Evolutionary conservation across 2,113 vertebrate genomes (phyloP), one percentile per base, ranked within the genome.

Genomic region (Zosterops japonicus): DNA sequence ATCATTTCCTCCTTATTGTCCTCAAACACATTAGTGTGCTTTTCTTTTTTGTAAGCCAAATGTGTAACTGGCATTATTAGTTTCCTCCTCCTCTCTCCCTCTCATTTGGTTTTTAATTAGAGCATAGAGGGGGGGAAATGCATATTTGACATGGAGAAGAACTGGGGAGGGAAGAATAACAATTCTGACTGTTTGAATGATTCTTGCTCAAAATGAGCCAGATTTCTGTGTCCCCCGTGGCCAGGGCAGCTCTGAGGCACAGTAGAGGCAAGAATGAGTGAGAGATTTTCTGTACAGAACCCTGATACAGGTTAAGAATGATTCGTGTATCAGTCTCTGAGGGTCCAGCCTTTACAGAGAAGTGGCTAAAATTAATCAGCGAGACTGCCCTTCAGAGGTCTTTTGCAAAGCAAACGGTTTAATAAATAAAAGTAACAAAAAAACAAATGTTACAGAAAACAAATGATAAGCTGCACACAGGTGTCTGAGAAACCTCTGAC

Each of bases 1-100:
- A 96, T 96, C 84, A 97, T 94, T 95, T 96, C 93, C 95, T 89
- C 80, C 75, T 93, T 91, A 96, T 70, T 93, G 96, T 96, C 93
- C 90, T 91, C 83, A 74, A 81, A 94, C 1, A 15, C 93, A 95
- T 96, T 94, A 72, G 91, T 53, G 83, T 74, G 65, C 75, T 91
- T 88, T 82, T 44, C 91, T 68, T 80, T 93, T 96, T 50, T 55
- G 47, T 50, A 52, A 95, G 96, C 90, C 94, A 95, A 95, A 90
- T 65, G 77, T 92, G 76, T 89, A 93, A 95, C 79, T 93, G 91
- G 74, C 90, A 91, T 96, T 95, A 94, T 95, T 93, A 83, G 80
- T 85, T 94, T 93, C 93, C 89, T 90, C 89, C 90, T 76, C 49
- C 67, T 80, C 93, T 72, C 71, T 91, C 83, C 63, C 50, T 91